Conservation (phyloP, 2,888 invertebrate species). For the Drosophila acutilabella region DNA sequence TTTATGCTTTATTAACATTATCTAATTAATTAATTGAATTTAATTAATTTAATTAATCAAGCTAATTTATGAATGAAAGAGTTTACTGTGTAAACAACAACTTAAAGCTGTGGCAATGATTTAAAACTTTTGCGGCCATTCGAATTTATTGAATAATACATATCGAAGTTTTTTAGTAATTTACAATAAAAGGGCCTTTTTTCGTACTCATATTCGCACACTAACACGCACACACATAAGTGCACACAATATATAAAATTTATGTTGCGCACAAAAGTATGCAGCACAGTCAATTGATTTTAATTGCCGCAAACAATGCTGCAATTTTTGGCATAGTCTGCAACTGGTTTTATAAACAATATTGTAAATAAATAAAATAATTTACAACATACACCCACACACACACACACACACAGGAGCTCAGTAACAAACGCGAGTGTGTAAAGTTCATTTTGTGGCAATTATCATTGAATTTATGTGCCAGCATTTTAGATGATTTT, state of each 20-base stretch:
- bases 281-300: slow-evolving; percentile 74
- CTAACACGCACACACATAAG: neutral
- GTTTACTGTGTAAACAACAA: neutral
- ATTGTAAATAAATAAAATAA: slow-evolving; percentile 55
- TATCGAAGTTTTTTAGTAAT: slow-evolving; percentile 43
- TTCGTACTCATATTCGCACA: slow-evolving; percentile 22
- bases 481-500: slow-evolving; percentile 23
- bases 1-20: no score
- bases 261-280: slow-evolving; percentile 52
- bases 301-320: slow-evolving; percentile 56
- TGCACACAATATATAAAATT: slow-evolving; percentile 16
- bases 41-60: neutral
- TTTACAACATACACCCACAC: slow-evolving; percentile 1
- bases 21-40: no score
- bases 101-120: neutral
- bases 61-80: no score
- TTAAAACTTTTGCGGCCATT: slow-evolving; percentile 25
- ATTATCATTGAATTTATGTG: slow-evolving; percentile 37
- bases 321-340: slow-evolving; percentile 33
- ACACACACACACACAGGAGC: neutral
- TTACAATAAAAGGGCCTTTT: slow-evolving; percentile 46
- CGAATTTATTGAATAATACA: slow-evolving; percentile 45
- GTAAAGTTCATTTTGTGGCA: slow-evolving; percentile 45
- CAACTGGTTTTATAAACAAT: slow-evolving; percentile 34
- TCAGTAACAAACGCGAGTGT: neutral